Base-by-base conservation (phyloP, 2,797 vertebrate genomes). In the Otolemur crassicaudatus region DNA sequence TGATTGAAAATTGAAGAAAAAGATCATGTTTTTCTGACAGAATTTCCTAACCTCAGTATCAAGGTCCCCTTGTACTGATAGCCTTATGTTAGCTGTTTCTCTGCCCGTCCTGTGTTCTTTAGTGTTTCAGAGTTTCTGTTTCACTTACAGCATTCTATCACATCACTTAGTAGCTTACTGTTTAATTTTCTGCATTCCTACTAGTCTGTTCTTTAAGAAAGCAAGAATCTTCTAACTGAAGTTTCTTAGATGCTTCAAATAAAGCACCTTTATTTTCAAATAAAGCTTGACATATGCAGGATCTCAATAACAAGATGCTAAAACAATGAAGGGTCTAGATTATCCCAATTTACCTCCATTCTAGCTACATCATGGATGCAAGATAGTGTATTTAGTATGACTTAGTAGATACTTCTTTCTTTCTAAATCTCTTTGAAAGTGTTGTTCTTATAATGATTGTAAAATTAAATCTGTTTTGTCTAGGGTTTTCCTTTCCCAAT, bases 391-490 rank as follows among this genome's bases (percentile, higher is more conserved):
- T 95, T 87, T 25, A 46, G 12, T 3, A 9, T 82, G 40, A 87
- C 73, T 96, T 94, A 95, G 40, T 84, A 96, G 95, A 61, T 70
- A 60, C 49, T 94, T 31, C 7, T 56, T 96, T 86, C 53, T 76
- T 63, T 56, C 1, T 53, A 61, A 73, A 61, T 16, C 56, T 80
- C 23, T 70, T 87, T 92, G 65, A 81, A 97, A 92, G 82, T 92
- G 16, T 13, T 95, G 37, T 49, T 87, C 63, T 95, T 91, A 58
- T 89, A 94, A 82, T 91, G 87, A 97, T 97, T 92, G 75, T 95
- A 83, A 95, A 94, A 89, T 96, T 95, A 97, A 97, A 93, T 72
- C 86, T 97, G 73, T 90, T 96, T 97, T 95, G 94, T 97, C 91
- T 96, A 87, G 85, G 95, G 95, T 58, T 94, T 95, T 2, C 0